phyloP scores from a whole-genome alignment of 2,797 vertebrate species.

The Pelochelys cantorii region DNA sequence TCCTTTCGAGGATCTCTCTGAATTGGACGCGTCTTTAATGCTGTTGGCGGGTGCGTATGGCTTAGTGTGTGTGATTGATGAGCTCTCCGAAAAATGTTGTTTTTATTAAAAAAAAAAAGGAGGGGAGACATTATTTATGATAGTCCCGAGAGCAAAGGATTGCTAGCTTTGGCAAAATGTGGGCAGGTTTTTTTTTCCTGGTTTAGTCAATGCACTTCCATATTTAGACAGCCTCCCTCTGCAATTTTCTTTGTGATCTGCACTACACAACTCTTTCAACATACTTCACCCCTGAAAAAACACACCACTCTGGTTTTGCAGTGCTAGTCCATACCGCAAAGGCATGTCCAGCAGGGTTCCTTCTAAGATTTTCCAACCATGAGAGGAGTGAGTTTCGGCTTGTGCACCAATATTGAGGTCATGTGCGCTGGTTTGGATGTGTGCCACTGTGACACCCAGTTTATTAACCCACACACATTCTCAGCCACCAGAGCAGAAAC shows the following conservation, averaged over 20 bases:
- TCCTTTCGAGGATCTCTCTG: slow-evolving; percentile 17
- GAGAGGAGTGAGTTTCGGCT: no score
- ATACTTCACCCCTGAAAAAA: background rate
- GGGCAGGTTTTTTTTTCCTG: background rate
- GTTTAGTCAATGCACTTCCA: background rate
- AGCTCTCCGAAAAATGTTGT: background rate
- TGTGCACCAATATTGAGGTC: no score
- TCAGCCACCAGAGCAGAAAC: no score
- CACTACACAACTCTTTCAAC: background rate
- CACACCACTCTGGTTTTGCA: background rate
- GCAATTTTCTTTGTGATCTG: rapidly evolving
- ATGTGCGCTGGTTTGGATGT: no score
- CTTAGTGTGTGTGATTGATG: slow-evolving; percentile 39
- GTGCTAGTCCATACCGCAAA: background rate
- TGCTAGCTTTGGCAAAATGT: background rate
- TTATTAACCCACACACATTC: no score
- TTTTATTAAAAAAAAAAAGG: background rate
- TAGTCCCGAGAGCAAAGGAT: background rate
- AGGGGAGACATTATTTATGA: background rate
- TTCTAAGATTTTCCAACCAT: no score
- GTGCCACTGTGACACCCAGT: no score
- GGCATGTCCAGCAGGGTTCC: background rate
- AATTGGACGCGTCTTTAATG: slow-evolving; percentile 6
- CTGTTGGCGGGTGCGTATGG: background rate
- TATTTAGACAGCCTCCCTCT: background rate